Evolutionary conservation across 2,888 invertebrate species (phyloP).

Genomic region (Nowickia ferox): DNA sequence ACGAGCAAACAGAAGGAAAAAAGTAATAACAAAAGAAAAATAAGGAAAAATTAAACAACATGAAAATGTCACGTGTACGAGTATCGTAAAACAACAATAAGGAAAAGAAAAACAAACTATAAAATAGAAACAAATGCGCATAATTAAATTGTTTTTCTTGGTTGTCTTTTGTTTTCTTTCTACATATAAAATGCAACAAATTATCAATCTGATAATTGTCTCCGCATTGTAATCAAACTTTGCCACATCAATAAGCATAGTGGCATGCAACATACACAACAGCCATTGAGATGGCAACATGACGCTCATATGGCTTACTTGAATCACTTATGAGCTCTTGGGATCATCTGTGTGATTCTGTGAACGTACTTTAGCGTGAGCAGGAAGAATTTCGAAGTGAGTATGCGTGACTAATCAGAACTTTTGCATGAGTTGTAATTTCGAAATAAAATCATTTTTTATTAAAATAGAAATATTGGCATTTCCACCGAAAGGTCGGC

Average conservation of each 20-base stretch:
- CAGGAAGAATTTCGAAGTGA: no score
- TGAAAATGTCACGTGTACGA: slow-evolving; percentile 56
- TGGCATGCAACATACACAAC: slow-evolving; percentile 16
- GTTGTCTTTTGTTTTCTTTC: slow-evolving; percentile 28
- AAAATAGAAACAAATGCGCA: slow-evolving; percentile 41
- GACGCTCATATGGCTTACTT: no score
- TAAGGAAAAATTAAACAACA: slow-evolving; percentile 33
- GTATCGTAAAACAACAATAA: slow-evolving; percentile 37
- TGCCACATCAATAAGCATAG: slow-evolving; percentile 27
- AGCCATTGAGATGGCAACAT: slow-evolving; percentile 1
- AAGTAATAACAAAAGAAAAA: slow-evolving; percentile 15
- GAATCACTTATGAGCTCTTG: no score
- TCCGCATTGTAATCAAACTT: slow-evolving; percentile 1
- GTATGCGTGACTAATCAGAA: no score
- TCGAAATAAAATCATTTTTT: no score
- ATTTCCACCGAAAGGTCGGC: no score
- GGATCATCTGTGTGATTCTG: not conserved
- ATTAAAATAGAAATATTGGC: no score
- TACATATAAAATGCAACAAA: slow-evolving; percentile 31
- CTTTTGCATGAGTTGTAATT: no score
- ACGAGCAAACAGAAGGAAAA: slow-evolving; percentile 10
- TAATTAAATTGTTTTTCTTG: slow-evolving; percentile 18
- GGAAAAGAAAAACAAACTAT: slow-evolving; percentile 50
- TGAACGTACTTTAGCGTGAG: no score
- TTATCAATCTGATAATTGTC: slow-evolving; percentile 19